These are phyloP conservation scores for Pteropus alecto DNA, from an alignment of 2,113 vertebrate genomes.

Conservation along the genomic window DNA sequence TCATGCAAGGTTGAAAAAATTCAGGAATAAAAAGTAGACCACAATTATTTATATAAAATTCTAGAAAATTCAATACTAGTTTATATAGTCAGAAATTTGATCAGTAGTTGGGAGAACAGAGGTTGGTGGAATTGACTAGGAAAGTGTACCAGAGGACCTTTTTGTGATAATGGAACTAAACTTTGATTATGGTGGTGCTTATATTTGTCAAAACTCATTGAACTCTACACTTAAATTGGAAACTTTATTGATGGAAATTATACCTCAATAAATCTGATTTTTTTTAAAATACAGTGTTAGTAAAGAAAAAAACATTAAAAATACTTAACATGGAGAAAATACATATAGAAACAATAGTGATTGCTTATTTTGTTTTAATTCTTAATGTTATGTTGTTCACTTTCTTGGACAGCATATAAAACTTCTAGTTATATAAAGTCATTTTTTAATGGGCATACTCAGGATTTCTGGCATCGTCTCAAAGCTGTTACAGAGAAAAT, in stretches of 20 bases:
- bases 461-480: neutral
- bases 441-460: neutral
- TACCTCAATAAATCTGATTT: neutral
- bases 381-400: neutral
- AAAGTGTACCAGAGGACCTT: neutral
- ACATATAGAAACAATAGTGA: neutral
- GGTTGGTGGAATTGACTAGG: neutral
- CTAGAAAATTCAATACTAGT: slow-evolving; percentile 3
- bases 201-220: neutral
- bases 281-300: neutral
- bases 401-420: neutral
- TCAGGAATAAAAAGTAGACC: neutral
- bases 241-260: neutral
- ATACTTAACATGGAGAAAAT: neutral
- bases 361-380: neutral
- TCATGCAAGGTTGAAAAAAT: neutral
- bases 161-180: neutral
- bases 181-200: neutral
- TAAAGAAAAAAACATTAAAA: neutral
- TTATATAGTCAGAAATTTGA: neutral
- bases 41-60: neutral
- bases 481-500: neutral
- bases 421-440: neutral
- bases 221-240: neutral
- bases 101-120: neutral